These are phyloP conservation scores for Ophion ellenae DNA, from an alignment of 2,888 invertebrate genomes.

Conservation along the genomic window DNA sequence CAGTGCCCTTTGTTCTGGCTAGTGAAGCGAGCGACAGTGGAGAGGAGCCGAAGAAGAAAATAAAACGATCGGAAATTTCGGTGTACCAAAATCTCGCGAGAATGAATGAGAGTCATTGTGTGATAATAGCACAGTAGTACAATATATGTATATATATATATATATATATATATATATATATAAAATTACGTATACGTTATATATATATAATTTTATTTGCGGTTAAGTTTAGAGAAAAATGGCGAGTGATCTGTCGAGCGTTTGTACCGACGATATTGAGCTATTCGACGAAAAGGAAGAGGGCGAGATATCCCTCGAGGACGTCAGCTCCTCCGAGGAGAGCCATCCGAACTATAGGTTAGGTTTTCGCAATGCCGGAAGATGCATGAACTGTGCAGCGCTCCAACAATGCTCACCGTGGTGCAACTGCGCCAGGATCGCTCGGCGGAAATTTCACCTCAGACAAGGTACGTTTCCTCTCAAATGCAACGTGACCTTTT, in stretches of 20 bases:
- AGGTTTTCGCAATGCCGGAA: constrained; percentile 63
- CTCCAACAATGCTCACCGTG: constrained; percentile 73
- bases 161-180: constrained; percentile 5
- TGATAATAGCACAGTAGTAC: constrained; percentile 30
- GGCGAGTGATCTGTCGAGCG: constrained; percentile 81
- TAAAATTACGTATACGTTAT: constrained; percentile 5
- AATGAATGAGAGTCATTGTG: constrained; percentile 29
- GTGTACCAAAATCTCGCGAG: neutral
- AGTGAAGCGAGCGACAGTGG: neutral
- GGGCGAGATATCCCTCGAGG: constrained; percentile 82
- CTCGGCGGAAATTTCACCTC: constrained; percentile 19
- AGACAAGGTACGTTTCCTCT: constrained; percentile 24
- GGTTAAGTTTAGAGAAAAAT: constrained; percentile 74
- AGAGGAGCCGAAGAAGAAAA: constrained; percentile 1
- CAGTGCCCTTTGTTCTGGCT: constrained; percentile 41
- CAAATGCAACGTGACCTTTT: neutral
- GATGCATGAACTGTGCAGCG: constrained; percentile 74
- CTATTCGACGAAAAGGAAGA: constrained; percentile 80
- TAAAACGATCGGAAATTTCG: constrained; percentile 10
- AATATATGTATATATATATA: constrained; percentile 12
- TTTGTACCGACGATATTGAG: constrained; percentile 77
- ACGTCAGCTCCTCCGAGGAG: constrained; percentile 83
- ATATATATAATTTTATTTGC: constrained; percentile 11
- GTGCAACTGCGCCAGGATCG: constrained; percentile 69
- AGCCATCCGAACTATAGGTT: constrained; percentile 74